Base-by-base conservation (phyloP, 2,888 invertebrate species). In the Mimachlamys varia region DNA sequence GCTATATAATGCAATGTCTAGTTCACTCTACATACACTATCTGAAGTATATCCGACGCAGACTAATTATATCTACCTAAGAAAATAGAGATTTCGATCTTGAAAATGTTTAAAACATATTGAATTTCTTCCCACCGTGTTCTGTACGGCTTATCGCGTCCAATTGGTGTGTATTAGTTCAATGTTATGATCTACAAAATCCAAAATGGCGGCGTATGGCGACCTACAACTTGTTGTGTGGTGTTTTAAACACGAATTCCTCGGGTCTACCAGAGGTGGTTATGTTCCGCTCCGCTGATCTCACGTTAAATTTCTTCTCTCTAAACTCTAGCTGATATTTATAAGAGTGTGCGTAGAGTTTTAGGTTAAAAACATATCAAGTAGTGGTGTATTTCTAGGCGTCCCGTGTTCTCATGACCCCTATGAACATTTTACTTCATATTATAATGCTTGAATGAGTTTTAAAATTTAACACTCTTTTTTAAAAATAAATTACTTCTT, bases 401-500 rank as follows among this genome's bases (percentile, higher is more conserved):
- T 10, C 13, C 12, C 33, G 27, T 76, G 76, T 76, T 76, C 76
- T 27, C 76, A 76, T 27, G 76, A 76, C 76, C 76, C 15, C 76
- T 12, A 27, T 15, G 33, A 76, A 76, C 76, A 76, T 76, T 76
- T 76, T 76, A 76, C 76, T 76, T 76, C 76, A 33, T 76, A 76
- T 76, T 76, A 76, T 76, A 27, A 76, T 76, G 76, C 76, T 76
- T 76, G 76, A 76, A 76, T 76, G 33, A 22, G 27, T 76, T 76
- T 76, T 27, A 76, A 76, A 76, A 76, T 76, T 76, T 76, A 76
- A 76, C 76, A 76, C 76, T 76, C 76, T 76, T 76, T 76, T 76
- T 76, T 33, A 76, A n/a, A 76, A 76, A 76, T 76, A 76, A 76
- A 76, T 76, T 19, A 76, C 76, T 33, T 76, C 27, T 76, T 27